These are phyloP conservation scores for Aegotheles bennettii DNA, from an alignment of 2,113 vertebrate genomes.

Conservation along the genomic window DNA sequence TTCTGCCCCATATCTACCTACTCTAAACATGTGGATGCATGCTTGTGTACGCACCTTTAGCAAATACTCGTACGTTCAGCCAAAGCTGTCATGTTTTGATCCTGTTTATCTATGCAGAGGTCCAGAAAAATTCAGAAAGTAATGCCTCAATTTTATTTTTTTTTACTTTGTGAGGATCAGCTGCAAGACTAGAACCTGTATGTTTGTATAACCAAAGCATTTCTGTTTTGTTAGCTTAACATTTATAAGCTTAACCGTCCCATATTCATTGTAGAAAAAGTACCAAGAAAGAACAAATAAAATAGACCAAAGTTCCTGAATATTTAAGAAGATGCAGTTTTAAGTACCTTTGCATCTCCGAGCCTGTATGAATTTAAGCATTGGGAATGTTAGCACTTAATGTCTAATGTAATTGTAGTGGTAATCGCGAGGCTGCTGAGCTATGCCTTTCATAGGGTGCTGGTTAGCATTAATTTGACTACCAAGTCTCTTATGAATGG, in stretches of 20 bases:
- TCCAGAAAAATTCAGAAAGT: background rate
- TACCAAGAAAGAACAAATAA: background rate
- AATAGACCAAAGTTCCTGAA: background rate
- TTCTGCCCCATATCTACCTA: background rate
- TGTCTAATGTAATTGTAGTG: background rate
- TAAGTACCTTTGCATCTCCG: background rate
- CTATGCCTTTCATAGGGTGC: background rate
- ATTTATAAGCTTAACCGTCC: fast-evolving
- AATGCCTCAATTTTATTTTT: background rate
- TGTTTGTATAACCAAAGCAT: background rate
- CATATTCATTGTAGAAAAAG: background rate
- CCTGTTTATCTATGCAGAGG: background rate
- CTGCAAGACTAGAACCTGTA: background rate
- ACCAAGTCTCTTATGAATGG: background rate
- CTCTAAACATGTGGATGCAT: fast-evolving
- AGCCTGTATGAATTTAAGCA: background rate
- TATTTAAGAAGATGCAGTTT: background rate
- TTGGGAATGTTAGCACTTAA: background rate
- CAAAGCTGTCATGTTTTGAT: background rate
- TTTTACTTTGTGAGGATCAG: background rate
- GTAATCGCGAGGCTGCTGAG: background rate
- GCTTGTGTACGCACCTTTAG: background rate
- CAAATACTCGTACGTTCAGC: background rate
- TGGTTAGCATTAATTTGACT: background rate
- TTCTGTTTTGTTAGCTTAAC: background rate